Conservation (phyloP, 2,888 invertebrate genomes). For the Nephrotoma guestfalica region DNA sequence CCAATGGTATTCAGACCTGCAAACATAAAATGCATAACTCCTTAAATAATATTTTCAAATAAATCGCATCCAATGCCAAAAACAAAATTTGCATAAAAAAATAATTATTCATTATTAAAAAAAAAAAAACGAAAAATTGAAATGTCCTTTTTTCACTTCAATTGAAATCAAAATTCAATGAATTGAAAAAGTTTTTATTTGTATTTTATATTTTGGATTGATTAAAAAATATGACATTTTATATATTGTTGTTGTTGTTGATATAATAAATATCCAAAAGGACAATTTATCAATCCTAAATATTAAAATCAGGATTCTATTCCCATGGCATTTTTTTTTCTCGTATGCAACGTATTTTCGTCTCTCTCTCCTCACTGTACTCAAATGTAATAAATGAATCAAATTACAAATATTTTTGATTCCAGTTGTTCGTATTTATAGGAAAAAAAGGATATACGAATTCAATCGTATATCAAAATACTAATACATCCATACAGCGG, state of each 20-base stretch:
- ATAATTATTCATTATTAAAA: slow-evolving; percentile 1
- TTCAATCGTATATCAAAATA: neutral
- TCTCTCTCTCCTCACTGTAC: neutral
- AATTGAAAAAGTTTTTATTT: neutral
- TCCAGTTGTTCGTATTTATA: neutral
- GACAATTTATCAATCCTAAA: neutral
- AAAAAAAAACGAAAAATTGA: neutral
- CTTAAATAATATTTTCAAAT: neutral
- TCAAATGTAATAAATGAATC: neutral
- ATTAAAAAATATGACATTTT: slow-evolving; percentile 3
- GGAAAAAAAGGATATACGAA: neutral
- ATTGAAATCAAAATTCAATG: slow-evolving; percentile 3
- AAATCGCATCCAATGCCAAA: neutral
- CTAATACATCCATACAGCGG: neutral
- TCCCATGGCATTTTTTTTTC: neutral
- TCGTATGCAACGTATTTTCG: neutral
- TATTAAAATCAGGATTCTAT: neutral
- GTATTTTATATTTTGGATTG: neutral
- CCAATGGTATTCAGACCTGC: neutral
- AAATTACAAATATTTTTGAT: neutral
- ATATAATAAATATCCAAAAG: neutral
- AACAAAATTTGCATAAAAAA: neutral
- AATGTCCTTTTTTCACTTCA: slow-evolving; percentile 1
- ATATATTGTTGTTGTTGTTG: neutral
- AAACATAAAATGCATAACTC: neutral